A percentile compares a stretch with the other conserved stretches of the same genome.
Conservation (phyloP, 2,113 vertebrate species). For the Acanthisitta chloris region DNA sequence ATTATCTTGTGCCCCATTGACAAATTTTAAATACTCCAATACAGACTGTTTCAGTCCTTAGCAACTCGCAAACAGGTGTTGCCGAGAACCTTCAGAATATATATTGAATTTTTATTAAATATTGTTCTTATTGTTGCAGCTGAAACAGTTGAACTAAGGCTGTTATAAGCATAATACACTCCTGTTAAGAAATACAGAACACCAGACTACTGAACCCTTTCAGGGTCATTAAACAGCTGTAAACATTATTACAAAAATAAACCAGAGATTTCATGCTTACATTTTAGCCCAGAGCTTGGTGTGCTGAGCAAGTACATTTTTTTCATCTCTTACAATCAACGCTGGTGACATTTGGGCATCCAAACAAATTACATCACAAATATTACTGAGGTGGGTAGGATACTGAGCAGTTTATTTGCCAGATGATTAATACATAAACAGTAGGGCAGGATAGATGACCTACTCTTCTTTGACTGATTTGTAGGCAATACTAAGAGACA, state of each 20-base stretch:
- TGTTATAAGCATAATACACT: slow-evolving; percentile 75
- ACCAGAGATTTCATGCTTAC: slow-evolving; percentile 84
- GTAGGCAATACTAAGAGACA: slow-evolving; percentile 56
- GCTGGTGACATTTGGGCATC: slow-evolving; percentile 80
- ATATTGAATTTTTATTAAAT: slow-evolving; percentile 68
- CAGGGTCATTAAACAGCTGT: slow-evolving; percentile 87
- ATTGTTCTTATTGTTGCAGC: slow-evolving; percentile 57
- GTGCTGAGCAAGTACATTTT: slow-evolving; percentile 82
- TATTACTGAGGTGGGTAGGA: slow-evolving; percentile 77
- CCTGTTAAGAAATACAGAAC: slow-evolving; percentile 78
- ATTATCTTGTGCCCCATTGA: background rate
- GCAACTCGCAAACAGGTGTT: background rate
- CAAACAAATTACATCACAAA: slow-evolving; percentile 81
- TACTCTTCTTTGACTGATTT: slow-evolving; percentile 65
- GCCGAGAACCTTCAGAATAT: slow-evolving; percentile 21
- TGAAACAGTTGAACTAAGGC: slow-evolving; percentile 72
- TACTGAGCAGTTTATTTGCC: slow-evolving; percentile 78
- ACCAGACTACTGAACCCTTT: slow-evolving; percentile 81
- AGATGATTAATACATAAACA: slow-evolving; percentile 75
- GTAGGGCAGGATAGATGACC: slow-evolving; percentile 52
- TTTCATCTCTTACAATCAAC: slow-evolving; percentile 79
- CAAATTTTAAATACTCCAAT: background rate
- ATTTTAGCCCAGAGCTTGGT: slow-evolving; percentile 84
- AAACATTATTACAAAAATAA: slow-evolving; percentile 88
- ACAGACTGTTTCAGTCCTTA: background rate